These are phyloP conservation scores for Monopterus albus DNA, from an alignment of 2,113 vertebrate species.

Conservation along the genomic window DNA sequence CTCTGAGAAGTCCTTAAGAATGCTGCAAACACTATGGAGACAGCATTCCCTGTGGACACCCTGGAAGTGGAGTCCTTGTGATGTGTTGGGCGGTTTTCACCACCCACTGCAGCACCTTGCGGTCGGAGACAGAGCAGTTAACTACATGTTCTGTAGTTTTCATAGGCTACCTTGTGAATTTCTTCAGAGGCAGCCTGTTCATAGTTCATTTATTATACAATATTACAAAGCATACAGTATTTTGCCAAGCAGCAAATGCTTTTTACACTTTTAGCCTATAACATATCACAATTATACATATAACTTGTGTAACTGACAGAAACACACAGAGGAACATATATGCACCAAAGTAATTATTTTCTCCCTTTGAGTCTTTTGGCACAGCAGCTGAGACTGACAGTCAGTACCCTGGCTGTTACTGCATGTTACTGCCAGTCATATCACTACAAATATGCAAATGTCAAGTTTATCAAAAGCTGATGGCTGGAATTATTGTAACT, in stretches of 20 bases:
- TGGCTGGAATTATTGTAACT: no score
- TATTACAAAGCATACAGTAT: background rate
- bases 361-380: background rate
- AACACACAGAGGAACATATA: background rate
- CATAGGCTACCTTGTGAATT: slow-evolving; percentile 39
- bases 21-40: no score
- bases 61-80: no score
- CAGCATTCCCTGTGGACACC: no score
- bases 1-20: no score
- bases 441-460: no score
- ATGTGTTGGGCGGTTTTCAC: no score
- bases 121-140: no score
- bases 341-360: background rate
- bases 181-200: slow-evolving; percentile 13
- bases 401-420: background rate
- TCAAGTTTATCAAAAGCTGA: background rate
- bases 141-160: no score
- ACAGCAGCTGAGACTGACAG: background rate
- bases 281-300: background rate
- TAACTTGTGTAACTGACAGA: background rate
- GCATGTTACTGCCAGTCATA: no score
- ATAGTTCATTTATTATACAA: slow-evolving; percentile 33
- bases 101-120: no score
- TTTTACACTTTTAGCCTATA: background rate
- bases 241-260: background rate